Conservation (phyloP, 2,113 vertebrate species). For the Ondatra zibethicus region DNA sequence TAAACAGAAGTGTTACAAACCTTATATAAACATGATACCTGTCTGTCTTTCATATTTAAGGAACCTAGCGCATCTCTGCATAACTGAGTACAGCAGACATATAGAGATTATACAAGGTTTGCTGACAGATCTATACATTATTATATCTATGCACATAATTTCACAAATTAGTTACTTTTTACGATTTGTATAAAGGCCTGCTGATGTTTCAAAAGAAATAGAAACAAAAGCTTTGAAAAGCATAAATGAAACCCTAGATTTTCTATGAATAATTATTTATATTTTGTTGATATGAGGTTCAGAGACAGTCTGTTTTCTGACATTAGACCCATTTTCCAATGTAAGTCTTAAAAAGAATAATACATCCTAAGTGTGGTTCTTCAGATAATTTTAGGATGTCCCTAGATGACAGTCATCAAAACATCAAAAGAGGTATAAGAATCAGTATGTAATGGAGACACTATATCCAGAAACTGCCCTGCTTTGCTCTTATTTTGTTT, state of each 20-base stretch:
- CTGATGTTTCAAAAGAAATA: not conserved
- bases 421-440: not conserved
- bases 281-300: not conserved
- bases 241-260: not conserved
- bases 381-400: not conserved
- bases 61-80: not conserved
- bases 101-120: not conserved
- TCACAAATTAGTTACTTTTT: not conserved
- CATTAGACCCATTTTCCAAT: not conserved
- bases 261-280: not conserved
- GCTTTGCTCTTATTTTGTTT: not conserved
- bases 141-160: not conserved
- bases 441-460: not conserved
- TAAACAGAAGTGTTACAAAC: not conserved
- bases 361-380: not conserved
- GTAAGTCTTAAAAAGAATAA: not conserved
- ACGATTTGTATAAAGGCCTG: not conserved
- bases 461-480: not conserved
- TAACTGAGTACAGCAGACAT: not conserved
- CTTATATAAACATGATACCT: not conserved
- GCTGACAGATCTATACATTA: not conserved
- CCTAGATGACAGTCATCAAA: not conserved
- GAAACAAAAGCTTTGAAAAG: not conserved
- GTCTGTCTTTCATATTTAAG: constrained; percentile 16
- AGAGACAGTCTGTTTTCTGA: not conserved